Evolutionary conservation across 2,888 invertebrate species (phyloP).

Genomic region (Melikaiella ostensackeni): DNA sequence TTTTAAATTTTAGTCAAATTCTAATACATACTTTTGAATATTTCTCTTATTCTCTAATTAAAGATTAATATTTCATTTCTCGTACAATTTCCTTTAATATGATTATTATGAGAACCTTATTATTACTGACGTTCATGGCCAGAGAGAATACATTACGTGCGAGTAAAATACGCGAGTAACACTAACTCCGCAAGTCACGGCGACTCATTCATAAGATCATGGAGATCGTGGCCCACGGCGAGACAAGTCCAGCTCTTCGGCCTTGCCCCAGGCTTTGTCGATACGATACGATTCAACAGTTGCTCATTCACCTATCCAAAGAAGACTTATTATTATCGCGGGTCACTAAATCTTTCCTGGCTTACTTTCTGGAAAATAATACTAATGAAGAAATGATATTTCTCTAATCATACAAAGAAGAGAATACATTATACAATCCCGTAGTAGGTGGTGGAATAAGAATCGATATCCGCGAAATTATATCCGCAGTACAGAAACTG

Average conservation of each 20-base stretch:
- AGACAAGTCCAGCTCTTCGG: slow-evolving; percentile 67
- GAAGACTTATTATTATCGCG: background rate
- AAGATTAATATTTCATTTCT: background rate
- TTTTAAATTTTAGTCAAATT: background rate
- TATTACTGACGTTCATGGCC: slow-evolving; percentile 42
- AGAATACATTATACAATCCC: no score
- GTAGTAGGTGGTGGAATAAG: no score
- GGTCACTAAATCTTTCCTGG: background rate
- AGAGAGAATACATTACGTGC: background rate
- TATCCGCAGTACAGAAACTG: no score
- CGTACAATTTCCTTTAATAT: background rate
- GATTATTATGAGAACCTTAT: background rate
- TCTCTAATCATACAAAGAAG: no score
- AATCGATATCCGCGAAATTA: no score
- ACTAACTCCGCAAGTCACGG: slow-evolving; percentile 57
- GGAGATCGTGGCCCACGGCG: slow-evolving; percentile 68
- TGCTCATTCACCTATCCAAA: slow-evolving; percentile 1
- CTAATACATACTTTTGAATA: background rate
- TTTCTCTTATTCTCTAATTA: background rate
- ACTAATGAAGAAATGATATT: background rate
- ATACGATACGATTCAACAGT: slow-evolving; percentile 42
- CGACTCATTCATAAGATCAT: slow-evolving; percentile 70
- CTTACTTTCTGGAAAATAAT: background rate
- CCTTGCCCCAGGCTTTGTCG: slow-evolving; percentile 70
- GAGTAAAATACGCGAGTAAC: slow-evolving; percentile 47